phyloP scores from a whole-genome alignment of 2,797 vertebrate genomes.

The Simalia tracyae region DNA sequence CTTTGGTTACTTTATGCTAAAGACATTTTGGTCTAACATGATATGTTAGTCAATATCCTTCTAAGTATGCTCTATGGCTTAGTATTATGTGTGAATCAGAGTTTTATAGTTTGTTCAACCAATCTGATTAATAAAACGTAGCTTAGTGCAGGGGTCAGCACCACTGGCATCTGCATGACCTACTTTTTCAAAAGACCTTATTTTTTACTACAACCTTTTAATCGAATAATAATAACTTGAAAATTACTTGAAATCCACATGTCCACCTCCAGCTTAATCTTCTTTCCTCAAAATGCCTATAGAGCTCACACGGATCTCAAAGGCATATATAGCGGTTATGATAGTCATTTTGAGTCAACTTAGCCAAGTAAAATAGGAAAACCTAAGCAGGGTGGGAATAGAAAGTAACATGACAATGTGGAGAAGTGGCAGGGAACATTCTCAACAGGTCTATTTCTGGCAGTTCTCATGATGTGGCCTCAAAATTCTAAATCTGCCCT shows the following conservation, averaged over 20 bases:
- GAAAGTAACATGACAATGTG: not conserved
- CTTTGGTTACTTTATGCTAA: not conserved
- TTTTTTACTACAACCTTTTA: not conserved
- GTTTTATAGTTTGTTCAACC: not conserved
- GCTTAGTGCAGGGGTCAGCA: not conserved
- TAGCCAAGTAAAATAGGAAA: not conserved
- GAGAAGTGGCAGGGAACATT: not conserved
- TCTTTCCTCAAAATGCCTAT: not conserved
- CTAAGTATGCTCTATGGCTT: not conserved
- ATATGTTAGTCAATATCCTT: not conserved
- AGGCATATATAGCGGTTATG: not conserved
- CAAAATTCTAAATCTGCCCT: not conserved
- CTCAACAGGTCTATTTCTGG: not conserved
- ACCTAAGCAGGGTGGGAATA: not conserved
- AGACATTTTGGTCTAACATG: not conserved
- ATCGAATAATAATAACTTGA: not conserved
- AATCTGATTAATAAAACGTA: not conserved
- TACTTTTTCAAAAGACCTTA: not conserved
- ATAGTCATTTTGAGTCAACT: not conserved
- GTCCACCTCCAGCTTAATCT: not conserved
- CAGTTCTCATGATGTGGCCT: not conserved
- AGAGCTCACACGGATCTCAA: not conserved
- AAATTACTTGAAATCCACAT: not conserved
- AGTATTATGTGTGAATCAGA: not conserved
- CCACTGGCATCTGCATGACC: not conserved